Percentiles rank a stretch among this genome's conserved stretches.
Conservation (phyloP, 1,140 invertebrate genomes). For the Brachionus manjavacas region DNA sequence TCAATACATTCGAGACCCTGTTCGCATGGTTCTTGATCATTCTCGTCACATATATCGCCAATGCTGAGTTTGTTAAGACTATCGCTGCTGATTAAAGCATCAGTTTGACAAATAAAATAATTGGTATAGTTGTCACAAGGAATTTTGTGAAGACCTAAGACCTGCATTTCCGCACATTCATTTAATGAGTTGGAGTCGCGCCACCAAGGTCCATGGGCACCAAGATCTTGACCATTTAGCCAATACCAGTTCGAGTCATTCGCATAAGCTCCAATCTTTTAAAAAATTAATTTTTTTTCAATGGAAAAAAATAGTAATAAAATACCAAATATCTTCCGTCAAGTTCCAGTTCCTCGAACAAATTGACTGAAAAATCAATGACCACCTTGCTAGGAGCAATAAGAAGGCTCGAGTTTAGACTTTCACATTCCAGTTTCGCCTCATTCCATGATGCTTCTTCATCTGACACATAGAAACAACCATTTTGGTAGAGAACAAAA, state of each 20-base stretch:
- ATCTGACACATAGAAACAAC: neutral
- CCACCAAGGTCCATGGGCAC: neutral
- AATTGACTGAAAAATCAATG: neutral
- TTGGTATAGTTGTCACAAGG: neutral
- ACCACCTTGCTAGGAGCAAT: neutral
- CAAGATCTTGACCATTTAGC: neutral
- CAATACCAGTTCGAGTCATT: neutral
- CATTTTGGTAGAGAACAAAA: neutral
- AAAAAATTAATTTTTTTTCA: neutral
- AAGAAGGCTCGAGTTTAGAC: neutral
- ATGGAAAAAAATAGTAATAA: neutral
- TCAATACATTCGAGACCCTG: neutral
- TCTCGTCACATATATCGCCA: neutral
- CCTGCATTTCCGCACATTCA: neutral
- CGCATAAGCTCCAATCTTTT: neutral
- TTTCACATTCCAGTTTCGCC: neutral
- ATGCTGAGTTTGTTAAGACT: neutral
- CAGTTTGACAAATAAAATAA: neutral
- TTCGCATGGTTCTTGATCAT: neutral
- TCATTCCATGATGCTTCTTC: neutral
- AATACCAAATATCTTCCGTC: neutral
- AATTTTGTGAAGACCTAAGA: neutral
- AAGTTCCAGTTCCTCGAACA: neutral
- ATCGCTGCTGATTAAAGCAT: neutral
- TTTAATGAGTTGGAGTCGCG: neutral